Percentiles rank a stretch among this genome's conserved stretches.
Conservation (phyloP, 2,888 invertebrate species). For the Arrhopalites spinosus region DNA sequence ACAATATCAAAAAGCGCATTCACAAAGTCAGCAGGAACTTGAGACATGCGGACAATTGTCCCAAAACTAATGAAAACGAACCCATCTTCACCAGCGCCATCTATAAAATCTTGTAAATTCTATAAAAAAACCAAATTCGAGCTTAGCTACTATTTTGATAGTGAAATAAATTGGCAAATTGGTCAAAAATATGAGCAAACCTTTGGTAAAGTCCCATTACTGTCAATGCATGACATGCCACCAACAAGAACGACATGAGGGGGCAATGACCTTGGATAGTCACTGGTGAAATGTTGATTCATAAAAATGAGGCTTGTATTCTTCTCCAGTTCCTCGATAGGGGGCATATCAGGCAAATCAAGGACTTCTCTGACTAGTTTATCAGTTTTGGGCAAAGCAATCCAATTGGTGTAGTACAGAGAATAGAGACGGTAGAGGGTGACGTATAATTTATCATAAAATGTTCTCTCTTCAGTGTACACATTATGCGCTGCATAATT, state of each 20-base stretch:
- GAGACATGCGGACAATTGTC: slow-evolving; percentile 36
- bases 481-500: background rate
- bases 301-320: slow-evolving; percentile 80
- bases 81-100: slow-evolving; percentile 32
- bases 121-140: background rate
- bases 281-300: slow-evolving; percentile 78
- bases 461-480: background rate
- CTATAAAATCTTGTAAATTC: slow-evolving; percentile 23
- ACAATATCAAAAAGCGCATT: slow-evolving; percentile 22
- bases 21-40: slow-evolving; percentile 25
- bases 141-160: no score
- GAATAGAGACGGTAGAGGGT: background rate
- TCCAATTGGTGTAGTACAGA: background rate
- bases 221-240: slow-evolving; percentile 64
- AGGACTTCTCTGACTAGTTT: background rate
- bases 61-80: slow-evolving; percentile 51
- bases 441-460: background rate
- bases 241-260: slow-evolving; percentile 84
- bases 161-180: no score
- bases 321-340: slow-evolving; percentile 70
- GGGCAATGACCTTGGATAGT: slow-evolving; percentile 76
- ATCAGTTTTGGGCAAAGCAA: slow-evolving; percentile 12
- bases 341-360: slow-evolving; percentile 63
- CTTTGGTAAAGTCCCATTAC: no score
- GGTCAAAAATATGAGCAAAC: no score